phyloP scores from a whole-genome alignment of 2,797 vertebrate genomes.

The Schizothorax lantsangensis region DNA sequence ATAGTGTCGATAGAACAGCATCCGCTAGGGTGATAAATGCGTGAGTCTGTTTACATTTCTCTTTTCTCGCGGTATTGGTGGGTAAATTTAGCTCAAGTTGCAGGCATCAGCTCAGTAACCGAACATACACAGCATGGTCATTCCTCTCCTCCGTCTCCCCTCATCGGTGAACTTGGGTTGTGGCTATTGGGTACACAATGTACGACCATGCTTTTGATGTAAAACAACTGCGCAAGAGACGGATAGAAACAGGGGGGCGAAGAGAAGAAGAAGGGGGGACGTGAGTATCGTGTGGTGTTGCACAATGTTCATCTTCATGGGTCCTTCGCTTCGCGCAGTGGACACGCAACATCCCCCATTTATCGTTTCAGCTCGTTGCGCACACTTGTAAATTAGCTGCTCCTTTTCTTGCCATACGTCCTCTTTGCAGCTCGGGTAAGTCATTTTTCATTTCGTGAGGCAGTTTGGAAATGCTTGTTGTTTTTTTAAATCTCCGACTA shows the following conservation, averaged over 20 bases:
- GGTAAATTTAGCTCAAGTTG: conserved; percentile 51
- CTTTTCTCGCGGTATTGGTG: conserved; percentile 39
- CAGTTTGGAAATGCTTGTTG: neutral
- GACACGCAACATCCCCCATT: conserved; percentile 61
- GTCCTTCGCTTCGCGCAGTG: conserved; percentile 56
- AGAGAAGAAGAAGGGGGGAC: conserved; percentile 56
- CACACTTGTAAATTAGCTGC: conserved; percentile 46
- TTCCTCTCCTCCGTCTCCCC: conserved; percentile 69
- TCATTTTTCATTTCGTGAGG: conserved; percentile 1
- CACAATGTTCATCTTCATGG: conserved; percentile 61
- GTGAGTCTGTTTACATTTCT: conserved; percentile 35
- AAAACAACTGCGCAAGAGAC: conserved; percentile 68
- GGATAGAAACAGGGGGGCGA: conserved; percentile 49
- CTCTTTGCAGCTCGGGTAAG: conserved; percentile 47
- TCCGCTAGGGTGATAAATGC: conserved; percentile 40
- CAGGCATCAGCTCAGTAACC: conserved; percentile 47
- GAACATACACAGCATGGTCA: conserved; percentile 54
- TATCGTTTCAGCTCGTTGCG: conserved; percentile 44
- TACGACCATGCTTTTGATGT: conserved; percentile 74
- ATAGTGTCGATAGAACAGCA: conserved; percentile 23
- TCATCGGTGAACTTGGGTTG: conserved; percentile 69
- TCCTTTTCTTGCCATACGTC: neutral
- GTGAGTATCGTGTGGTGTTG: conserved; percentile 62
- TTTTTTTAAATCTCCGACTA: conserved; percentile 22
- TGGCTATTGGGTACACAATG: conserved; percentile 80